phyloP scores from a whole-genome alignment of 53 echinoderm and acorn worm species.

The Henricia sp. region DNA sequence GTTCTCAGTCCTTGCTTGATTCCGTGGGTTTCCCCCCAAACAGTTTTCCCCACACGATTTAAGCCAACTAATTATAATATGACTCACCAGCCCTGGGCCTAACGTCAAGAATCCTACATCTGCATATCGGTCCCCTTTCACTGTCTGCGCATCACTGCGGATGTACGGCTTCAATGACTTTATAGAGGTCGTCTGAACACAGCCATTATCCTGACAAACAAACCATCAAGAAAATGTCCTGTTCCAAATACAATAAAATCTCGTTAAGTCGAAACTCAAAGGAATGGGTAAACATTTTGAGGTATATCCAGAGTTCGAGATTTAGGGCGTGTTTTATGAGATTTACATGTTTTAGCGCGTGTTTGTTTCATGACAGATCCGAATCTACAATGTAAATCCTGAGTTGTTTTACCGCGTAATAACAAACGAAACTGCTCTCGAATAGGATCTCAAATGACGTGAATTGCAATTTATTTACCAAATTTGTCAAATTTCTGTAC shows the following conservation, averaged over 20 bases:
- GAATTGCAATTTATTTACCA: too few relatives aligned
- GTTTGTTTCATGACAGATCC: too few relatives aligned
- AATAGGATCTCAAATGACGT: too few relatives aligned
- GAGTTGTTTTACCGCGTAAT: too few relatives aligned
- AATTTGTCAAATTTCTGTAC: too few relatives aligned
- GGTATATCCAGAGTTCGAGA: background rate
- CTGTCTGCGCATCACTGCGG: slow-evolving; percentile 72
- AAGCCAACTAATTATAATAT: background rate
- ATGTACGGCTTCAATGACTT: slow-evolving; percentile 91
- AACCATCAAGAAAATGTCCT: background rate
- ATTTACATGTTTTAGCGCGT: background rate
- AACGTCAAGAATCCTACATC: slow-evolving; percentile 76
- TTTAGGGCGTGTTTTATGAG: background rate
- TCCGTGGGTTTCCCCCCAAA: too few relatives aligned
- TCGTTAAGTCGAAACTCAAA: too few relatives aligned
- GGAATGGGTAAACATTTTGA: too few relatives aligned
- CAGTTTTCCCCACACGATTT: too few relatives aligned
- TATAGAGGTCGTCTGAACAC: slow-evolving; percentile 83
- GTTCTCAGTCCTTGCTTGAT: too few relatives aligned
- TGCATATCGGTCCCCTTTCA: slow-evolving; percentile 71
- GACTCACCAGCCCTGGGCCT: slow-evolving; percentile 85
- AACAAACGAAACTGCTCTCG: too few relatives aligned
- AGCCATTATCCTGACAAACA: slow-evolving; percentile 83
- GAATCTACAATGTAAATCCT: too few relatives aligned
- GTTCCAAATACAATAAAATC: background rate